Conservation (phyloP, 2,113 vertebrate species). For the Malurus elegans region DNA sequence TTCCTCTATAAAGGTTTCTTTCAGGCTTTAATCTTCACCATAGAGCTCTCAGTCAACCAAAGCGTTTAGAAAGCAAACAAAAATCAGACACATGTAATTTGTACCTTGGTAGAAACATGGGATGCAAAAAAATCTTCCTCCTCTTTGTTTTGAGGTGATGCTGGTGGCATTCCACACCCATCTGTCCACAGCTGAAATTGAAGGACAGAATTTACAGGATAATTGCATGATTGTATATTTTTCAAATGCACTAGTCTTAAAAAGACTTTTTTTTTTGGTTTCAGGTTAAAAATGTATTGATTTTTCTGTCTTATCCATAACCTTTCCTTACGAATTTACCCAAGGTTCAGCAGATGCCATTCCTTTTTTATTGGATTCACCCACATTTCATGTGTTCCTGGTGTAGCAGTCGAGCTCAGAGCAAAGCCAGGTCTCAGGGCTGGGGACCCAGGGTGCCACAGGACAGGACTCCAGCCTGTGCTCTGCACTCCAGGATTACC, state of each 20-base stretch:
- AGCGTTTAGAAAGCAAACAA: neutral
- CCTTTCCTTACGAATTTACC: neutral
- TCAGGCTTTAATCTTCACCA: neutral
- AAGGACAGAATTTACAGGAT: neutral
- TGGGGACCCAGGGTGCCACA: neutral
- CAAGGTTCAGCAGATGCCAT: neutral
- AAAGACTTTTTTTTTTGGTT: neutral
- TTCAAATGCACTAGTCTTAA: neutral
- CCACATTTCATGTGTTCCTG: neutral
- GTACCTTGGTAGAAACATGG: constrained; percentile 73
- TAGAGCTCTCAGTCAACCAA: neutral
- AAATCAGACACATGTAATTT: neutral
- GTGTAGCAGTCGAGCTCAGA: neutral
- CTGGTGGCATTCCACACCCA: constrained; percentile 69
- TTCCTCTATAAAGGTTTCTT: neutral
- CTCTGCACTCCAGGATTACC: neutral
- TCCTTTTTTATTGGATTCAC: neutral
- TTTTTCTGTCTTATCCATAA: neutral
- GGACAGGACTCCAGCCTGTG: neutral
- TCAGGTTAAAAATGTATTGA: neutral
- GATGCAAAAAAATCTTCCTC: constrained; percentile 91
- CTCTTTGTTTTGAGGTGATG: constrained; percentile 81
- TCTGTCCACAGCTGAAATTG: constrained; percentile 88
- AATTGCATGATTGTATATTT: neutral
- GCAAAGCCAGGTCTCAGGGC: neutral